Base-by-base conservation (phyloP, 2,797 vertebrate species). In the Ctenosaura bakeri region DNA sequence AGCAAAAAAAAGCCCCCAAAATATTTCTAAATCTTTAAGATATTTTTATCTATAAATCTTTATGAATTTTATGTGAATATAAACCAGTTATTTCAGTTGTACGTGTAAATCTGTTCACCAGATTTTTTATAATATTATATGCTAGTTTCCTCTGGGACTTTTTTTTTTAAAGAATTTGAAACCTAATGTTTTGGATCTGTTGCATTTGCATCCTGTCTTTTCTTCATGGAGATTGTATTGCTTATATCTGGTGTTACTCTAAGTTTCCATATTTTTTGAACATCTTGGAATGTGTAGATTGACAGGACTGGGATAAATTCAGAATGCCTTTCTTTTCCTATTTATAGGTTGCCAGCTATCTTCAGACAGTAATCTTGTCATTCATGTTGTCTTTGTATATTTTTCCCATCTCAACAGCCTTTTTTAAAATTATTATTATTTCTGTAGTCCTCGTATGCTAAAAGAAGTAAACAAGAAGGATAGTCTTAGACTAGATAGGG, bases 81-180 rank as follows among this genome's bases (percentile, higher is more conserved):
- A 69, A 90, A 88, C 10, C 78, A 93, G 59, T 80, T 90, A 52
- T 88, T 94, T 18, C 56, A 84, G 26, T 10, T 86, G 6, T 0
- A 0, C 83, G 18, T 71, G 71, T 54, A 88, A 91, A 74, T 90
- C 50, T 85, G 0, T 42, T 3, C 54, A 26, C 22, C 56, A 84
- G 88, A 50, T 87, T 8, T 26, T 83, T 32, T 62, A 81, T 69
- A 29, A 10, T 89, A 1, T 74, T 16, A 0, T 83, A 29, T 24
- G 80, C 1, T 6, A 0, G 20, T 6, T 2, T 71, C 20, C 52
- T 26, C 38, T 85, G 64, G 20, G 1, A 59, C 12, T 56, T 54
- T 78, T 84, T 38, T 9, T 85, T 62, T 2, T 29, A 6, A 79
- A 9, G 29, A 83, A 29, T 82, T 14, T 3, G 1, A 74, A 71